Conservation (phyloP, 2,797 vertebrate genomes). For the Sebastes dallii region DNA sequence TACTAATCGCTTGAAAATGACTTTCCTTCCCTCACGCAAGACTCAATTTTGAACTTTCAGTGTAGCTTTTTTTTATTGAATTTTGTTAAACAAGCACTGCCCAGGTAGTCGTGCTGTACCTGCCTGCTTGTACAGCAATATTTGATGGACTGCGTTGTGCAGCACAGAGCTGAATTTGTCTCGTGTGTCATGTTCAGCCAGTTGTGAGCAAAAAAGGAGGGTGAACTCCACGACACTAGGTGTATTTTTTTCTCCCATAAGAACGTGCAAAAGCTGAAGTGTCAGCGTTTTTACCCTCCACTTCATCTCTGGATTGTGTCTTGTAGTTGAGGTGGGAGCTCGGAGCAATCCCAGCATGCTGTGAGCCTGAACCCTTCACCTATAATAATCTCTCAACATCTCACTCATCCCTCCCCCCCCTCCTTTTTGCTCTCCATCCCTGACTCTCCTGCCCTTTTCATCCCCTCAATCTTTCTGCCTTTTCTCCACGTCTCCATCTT, state of each 20-base stretch:
- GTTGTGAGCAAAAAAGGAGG: slow-evolving; percentile 16
- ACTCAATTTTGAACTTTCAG: slow-evolving; percentile 25
- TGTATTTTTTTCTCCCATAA: slow-evolving; percentile 17
- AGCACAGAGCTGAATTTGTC: slow-evolving; percentile 1
- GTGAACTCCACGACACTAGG: slow-evolving; percentile 5
- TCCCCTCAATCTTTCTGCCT: slow-evolving; percentile 12
- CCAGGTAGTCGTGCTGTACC: slow-evolving; percentile 8
- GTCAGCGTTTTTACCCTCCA: slow-evolving; percentile 20
- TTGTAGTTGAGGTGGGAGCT: slow-evolving; percentile 20
- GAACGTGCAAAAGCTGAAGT: neutral
- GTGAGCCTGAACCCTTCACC: slow-evolving; percentile 50
- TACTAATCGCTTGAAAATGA: slow-evolving; percentile 9
- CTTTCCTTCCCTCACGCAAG: neutral
- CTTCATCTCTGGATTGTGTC: slow-evolving; percentile 30
- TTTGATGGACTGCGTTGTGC: slow-evolving; percentile 18
- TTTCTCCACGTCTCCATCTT: slow-evolving; percentile 22
- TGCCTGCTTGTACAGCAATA: slow-evolving; percentile 25
- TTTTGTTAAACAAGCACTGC: neutral
- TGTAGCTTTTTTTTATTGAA: neutral
- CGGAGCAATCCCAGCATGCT: slow-evolving; percentile 34
- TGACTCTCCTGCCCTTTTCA: slow-evolving; percentile 32
- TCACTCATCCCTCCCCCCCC: neutral
- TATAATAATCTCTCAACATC: slow-evolving; percentile 37
- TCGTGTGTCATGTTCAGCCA: slow-evolving; percentile 13
- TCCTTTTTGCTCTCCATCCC: slow-evolving; percentile 4